Percentiles rank a stretch among this genome's conserved stretches.
phyloP scores from a whole-genome alignment of 2,113 vertebrate species.

The Bubalus kerabau region DNA sequence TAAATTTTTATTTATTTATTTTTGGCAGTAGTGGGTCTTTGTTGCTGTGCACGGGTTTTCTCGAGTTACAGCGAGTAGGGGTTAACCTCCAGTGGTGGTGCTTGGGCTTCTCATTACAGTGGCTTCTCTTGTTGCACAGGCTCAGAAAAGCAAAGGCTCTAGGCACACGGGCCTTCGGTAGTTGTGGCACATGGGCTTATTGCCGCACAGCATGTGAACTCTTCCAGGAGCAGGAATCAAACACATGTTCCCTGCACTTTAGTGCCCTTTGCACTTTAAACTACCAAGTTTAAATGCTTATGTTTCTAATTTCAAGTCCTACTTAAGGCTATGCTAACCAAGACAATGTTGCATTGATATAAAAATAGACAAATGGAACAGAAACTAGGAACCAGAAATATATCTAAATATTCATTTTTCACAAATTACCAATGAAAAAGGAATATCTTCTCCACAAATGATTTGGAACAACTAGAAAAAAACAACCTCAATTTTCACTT shows the following conservation, averaged over 20 bases:
- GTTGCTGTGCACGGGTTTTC: neutral
- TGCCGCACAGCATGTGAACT: neutral
- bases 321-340: neutral
- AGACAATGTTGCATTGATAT: neutral
- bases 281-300: neutral
- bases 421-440: neutral
- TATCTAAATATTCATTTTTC: neutral
- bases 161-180: neutral
- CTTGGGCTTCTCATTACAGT: neutral
- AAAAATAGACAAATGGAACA: neutral
- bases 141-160: neutral
- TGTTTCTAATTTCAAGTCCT: neutral
- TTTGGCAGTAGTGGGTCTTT: neutral
- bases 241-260: neutral
- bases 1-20: neutral
- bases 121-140: neutral
- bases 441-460: neutral
- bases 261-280: neutral
- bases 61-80: rapidly evolving
- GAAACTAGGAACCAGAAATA: neutral
- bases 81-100: neutral
- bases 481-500: neutral
- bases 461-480: neutral
- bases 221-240: neutral
- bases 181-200: neutral